Evolutionary conservation across 1,140 invertebrate genomes (phyloP), one percentile per base, ranked within the genome.

Genomic region (Zaprionus tsacasi): DNA sequence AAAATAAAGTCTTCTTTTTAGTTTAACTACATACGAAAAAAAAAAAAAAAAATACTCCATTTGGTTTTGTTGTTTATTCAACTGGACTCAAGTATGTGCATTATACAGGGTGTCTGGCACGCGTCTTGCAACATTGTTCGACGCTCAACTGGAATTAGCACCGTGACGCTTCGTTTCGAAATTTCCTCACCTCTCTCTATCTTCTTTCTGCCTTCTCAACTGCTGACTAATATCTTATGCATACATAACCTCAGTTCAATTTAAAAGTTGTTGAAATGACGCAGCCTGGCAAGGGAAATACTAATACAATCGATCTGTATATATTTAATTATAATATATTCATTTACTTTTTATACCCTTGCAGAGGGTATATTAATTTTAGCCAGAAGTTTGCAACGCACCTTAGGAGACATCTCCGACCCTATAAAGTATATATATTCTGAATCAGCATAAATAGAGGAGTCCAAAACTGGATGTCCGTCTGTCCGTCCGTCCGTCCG

Each of bases 1-100:
- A 88, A 89, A 91, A 91, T 91, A 91, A 91, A 91, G 88, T 91
- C 88, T 90, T 90, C 86, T 87, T 86, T 87, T 91, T 91, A 91
- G 88, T 91, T 91, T 80, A 91, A 91, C 86, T 90, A 91, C 71
- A 88, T 80, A 71, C 78, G 79, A 76, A 30, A 40, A 30, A 33
- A 45, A 50, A 13, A 52, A 36, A 65, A 77, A 43, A 30, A 40
- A 33, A 35, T 35, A 27, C n/a, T 11, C 40, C 25, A 78, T 78
- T 83, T 75, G 66, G 66, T 60, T 73, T 70, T 71, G 38, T 83
- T 82, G 74, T 88, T 87, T 87, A 82, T 61, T 79, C 77, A 82
- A 88, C 70, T 88, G 79, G 38, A 61, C 21, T 59, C 10, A 11
- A 45, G 17, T 40, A 57, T 48, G 12, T 33, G 38, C 15, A 36